Conservation (phyloP, 2,797 vertebrate genomes). For the Muscicapa comitata region DNA sequence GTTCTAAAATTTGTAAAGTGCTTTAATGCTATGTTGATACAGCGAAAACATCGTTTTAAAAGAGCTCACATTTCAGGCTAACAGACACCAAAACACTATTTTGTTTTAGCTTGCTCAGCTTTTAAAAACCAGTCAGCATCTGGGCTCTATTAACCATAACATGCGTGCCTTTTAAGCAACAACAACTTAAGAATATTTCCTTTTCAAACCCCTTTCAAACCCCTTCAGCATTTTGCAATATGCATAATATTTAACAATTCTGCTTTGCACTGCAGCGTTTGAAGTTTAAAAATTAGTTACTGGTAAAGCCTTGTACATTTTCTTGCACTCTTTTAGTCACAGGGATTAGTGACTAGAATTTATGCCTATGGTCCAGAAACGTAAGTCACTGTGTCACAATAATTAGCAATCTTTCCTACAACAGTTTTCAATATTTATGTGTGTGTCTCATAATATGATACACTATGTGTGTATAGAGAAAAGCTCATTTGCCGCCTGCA, state of each 20-base stretch:
- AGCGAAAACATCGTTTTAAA: constrained; percentile 15
- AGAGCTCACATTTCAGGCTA: constrained; percentile 69
- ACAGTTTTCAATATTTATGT: background rate
- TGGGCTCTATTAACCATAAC: constrained; percentile 72
- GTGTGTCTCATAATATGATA: background rate
- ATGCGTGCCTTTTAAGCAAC: constrained; percentile 43
- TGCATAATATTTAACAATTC: constrained; percentile 14
- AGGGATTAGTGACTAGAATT: background rate
- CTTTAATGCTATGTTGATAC: constrained; percentile 6
- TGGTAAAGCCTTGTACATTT: background rate
- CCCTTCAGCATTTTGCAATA: constrained; percentile 60
- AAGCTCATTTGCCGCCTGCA: background rate
- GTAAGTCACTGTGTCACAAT: background rate
- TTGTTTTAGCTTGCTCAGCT: constrained; percentile 69
- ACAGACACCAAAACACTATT: constrained; percentile 65
- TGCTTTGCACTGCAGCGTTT: constrained; percentile 14
- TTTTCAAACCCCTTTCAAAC: constrained; percentile 47
- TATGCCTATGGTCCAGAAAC: background rate
- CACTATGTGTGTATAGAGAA: background rate
- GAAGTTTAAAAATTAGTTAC: constrained; percentile 43
- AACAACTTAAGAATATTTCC: constrained; percentile 64
- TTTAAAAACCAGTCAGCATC: constrained; percentile 65
- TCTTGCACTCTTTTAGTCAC: background rate
- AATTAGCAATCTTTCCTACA: background rate
- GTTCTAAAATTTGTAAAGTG: constrained; percentile 11